Evolutionary conservation across 1,140 invertebrate genomes (phyloP), one percentile per base, ranked within the genome.

Genomic region (Ylistrum balloti): DNA sequence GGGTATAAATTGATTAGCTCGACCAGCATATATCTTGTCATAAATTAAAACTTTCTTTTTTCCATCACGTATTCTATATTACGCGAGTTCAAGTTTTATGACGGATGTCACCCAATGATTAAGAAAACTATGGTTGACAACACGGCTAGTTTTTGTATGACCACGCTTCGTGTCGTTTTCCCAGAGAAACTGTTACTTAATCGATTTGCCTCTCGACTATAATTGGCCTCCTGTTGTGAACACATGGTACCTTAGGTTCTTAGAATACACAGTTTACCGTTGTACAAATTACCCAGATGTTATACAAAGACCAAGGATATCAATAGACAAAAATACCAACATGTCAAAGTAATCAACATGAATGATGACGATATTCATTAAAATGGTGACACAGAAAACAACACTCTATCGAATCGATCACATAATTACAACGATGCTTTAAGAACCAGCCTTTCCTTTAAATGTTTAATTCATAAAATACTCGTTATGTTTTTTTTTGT

Each of bases 21-120:
- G 56, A 74, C 56, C 22, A 74, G 22, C 56, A 74, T 74, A 74
- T 74, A 74, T 74, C 56, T 74, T 74, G 56, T 74, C 56, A 74
- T 74, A 74, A 74, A 74, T n/a, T 74, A 74, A 28, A 74, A 1
- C 56, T 5, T 0, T 74, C 22, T 74, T 2, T 13, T 11, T 28
- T 28, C 56, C 56, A 28, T 28, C n/a, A 74, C n/a, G 56, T 28
- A 28, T 74, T 3, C 11, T 28, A 74, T 17, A 74, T 74, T 1
- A 74, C 9, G 56, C 9, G 56, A 74, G 56, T 45, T 45, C 41
- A 45, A 17, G 41, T 28, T 74, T 74, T 74, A 74, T 74, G 56
- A 74, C 56, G 22, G 56, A 74, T 74, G 56, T 74, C 56, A 74
- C n/a, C 22, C 56, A 5, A 1, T 74, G 56, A 17, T 74, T 74